Evolutionary conservation across 2,113 vertebrate genomes (phyloP), one percentile per base, ranked within the genome.

Genomic region (Dinomys branickii): DNA sequence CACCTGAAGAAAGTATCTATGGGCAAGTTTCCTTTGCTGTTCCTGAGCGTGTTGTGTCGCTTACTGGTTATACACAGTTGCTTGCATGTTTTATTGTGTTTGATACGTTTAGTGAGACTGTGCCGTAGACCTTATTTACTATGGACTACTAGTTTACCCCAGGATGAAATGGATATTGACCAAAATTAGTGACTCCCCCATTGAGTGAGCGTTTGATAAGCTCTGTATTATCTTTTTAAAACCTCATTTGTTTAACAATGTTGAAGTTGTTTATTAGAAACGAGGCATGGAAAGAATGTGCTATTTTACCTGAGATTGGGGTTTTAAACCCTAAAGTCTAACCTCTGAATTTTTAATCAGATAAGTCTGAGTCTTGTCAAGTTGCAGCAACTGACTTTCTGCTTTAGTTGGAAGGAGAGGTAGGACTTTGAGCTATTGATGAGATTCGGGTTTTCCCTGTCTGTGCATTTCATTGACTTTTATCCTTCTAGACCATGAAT

Each of bases 361-460:
- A 52, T 71, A 71, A 88, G 52, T 86, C 59, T 94, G 81, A 85
- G 33, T 89, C 54, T 95, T 91, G 91, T 95, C 83, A 94, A 88
- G 52, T 96, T 88, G n/a, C 81, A 96, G 95, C 81, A 95, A 63
- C 90, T 77, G 93, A 71, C 22, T 97, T 96, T 97, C 52, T 20
- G 19, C 44, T 90, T 80, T 83, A 95, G 47, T 73, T 89, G 50
- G 41, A 59, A 82, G 24, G 50, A 91, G 38, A 52, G 24, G 20
- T 80, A 65, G 35, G 11, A 69, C n/a, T 91, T 89, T 52, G 65
- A 80, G 52, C 84, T 94, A n/a, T 88, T 91, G 41, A n/a, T 85
- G 52, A 95, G 50, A 94, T 58, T 96, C 44, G 56, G 63, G 13
- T 67, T 86, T 97, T 92, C 63, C 69, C 20, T 38, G 33, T 17